These are phyloP conservation scores for Mirounga angustirostris DNA, from an alignment of 2,113 vertebrate genomes.

Conservation along the genomic window DNA sequence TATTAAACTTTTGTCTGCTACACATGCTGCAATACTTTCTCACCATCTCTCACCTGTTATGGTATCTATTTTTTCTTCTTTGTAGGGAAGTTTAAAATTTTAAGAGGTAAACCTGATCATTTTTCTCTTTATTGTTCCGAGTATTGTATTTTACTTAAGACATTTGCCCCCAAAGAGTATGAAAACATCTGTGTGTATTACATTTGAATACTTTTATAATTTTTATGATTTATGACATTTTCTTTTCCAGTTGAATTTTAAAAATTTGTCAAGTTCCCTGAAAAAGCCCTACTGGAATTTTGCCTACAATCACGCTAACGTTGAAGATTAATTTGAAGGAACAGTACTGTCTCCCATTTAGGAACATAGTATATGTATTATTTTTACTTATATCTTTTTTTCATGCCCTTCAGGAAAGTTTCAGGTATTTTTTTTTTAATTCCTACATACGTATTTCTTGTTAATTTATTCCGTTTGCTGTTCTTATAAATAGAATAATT, in stretches of 20 bases:
- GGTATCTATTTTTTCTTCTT: not conserved
- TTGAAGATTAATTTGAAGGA: not conserved
- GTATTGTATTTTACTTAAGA: not conserved
- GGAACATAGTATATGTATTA: not conserved
- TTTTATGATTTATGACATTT: constrained; percentile 21
- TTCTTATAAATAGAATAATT: not conserved
- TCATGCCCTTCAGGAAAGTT: not conserved
- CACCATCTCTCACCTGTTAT: not conserved
- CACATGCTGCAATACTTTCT: not conserved
- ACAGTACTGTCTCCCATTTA: not conserved
- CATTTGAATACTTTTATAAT: not conserved
- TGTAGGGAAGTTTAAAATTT: not conserved
- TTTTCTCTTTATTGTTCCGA: not conserved
- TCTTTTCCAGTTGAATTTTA: constrained; percentile 24
- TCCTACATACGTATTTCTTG: not conserved
- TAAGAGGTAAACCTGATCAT: not conserved
- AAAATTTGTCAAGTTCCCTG: not conserved
- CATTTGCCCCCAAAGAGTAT: not conserved
- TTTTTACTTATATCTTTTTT: constrained; percentile 43
- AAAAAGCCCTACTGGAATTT: constrained; percentile 2
- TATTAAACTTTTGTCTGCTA: not conserved
- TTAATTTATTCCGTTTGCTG: not conserved
- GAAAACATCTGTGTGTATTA: not conserved
- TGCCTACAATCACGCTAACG: not conserved
- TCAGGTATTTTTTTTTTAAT: not conserved